These are phyloP conservation scores for Oscheius sp. DNA, from an alignment of 2,888 invertebrate genomes.

Conservation along the genomic window DNA sequence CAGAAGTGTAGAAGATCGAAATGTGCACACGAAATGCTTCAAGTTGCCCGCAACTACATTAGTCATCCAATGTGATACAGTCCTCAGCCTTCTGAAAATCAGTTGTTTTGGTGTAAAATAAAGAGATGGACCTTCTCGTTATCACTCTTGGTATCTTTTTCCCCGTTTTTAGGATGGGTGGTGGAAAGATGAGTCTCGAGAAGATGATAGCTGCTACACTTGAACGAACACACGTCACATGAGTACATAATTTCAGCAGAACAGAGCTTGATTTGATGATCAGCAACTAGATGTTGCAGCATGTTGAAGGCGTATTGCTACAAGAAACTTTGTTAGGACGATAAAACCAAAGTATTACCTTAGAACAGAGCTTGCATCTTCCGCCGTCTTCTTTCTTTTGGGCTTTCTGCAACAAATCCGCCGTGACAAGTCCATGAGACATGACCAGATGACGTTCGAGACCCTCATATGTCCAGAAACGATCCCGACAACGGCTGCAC, in stretches of 20 bases:
- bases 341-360: constrained; percentile 78
- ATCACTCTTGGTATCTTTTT: constrained; percentile 33
- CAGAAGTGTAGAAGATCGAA: constrained; percentile 19
- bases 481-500: constrained; percentile 68
- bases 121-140: constrained; percentile 11
- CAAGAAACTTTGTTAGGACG: constrained; percentile 22
- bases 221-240: constrained; percentile 66
- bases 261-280: constrained; percentile 70
- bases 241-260: constrained; percentile 72
- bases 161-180: constrained; percentile 64
- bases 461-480: constrained; percentile 95
- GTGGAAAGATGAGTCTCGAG: constrained; percentile 67
- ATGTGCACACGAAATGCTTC: constrained; percentile 15
- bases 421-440: constrained; percentile 92
- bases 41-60: constrained; percentile 6
- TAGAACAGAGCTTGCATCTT: constrained; percentile 92
- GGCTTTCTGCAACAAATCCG: constrained; percentile 94
- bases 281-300: constrained; percentile 71
- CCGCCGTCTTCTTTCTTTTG: constrained; percentile 94
- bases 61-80: constrained; percentile 60
- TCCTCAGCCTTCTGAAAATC: constrained; percentile 45
- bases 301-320: constrained; percentile 73
- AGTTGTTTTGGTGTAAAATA: not conserved
- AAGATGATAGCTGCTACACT: constrained; percentile 64
- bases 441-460: constrained; percentile 92